A percentile compares a stretch with the other conserved stretches of the same genome.
These are phyloP conservation scores for Iselma pallidipennis DNA, from an alignment of 2,888 invertebrate species.

Conservation along the genomic window DNA sequence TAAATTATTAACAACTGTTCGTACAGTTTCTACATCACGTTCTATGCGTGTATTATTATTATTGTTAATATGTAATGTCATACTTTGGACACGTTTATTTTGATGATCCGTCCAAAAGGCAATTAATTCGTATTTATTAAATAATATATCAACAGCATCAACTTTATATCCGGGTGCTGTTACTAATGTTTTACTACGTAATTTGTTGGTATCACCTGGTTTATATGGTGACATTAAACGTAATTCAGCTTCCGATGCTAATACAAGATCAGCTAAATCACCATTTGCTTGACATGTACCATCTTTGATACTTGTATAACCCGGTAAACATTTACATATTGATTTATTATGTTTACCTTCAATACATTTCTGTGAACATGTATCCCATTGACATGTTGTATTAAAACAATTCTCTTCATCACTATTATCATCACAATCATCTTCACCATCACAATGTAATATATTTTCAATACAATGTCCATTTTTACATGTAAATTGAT, in stretches of 20 bases:
- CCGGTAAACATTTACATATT: constrained; percentile 67
- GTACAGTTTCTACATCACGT: constrained; percentile 41
- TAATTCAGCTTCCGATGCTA: constrained; percentile 66
- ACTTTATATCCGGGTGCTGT: constrained; percentile 58
- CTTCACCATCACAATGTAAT: constrained; percentile 61
- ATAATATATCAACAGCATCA: constrained; percentile 60
- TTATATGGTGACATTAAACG: constrained; percentile 67
- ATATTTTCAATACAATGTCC: constrained; percentile 62
- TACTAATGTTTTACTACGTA: constrained; percentile 50
- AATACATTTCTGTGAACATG: constrained; percentile 79
- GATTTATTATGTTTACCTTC: constrained; percentile 61
- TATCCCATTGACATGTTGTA: constrained; percentile 66
- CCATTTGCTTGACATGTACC: constrained; percentile 64
- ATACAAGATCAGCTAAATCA: constrained; percentile 63
- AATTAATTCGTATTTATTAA: constrained; percentile 43
- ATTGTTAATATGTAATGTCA: constrained; percentile 44
- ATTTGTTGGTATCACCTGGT: constrained; percentile 54
- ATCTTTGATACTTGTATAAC: constrained; percentile 57
- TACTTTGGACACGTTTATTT: constrained; percentile 55
- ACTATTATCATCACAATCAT: constrained; percentile 62
- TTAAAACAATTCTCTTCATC: constrained; percentile 51
- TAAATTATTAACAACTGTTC: constrained; percentile 57
- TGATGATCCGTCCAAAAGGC: constrained; percentile 59
- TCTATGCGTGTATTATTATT: constrained; percentile 28
- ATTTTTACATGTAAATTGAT: constrained; percentile 57